phyloP scores from a whole-genome alignment of 2,888 invertebrate species.

The Agrotis clavis region DNA sequence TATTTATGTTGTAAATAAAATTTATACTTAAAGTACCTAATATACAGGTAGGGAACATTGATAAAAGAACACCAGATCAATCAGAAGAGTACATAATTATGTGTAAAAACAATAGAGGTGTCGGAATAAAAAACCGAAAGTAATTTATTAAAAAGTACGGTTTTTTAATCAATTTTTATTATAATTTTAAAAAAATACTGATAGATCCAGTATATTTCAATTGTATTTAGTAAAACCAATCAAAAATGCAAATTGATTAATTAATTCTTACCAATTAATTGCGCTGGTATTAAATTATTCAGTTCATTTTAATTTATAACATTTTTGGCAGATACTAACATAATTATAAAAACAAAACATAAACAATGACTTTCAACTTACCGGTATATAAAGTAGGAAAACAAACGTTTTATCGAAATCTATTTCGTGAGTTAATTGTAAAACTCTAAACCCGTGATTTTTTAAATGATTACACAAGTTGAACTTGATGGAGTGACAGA shows the following conservation, averaged over 20 bases:
- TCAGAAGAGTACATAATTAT: too few species aligned
- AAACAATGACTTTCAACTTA: constrained; percentile 37
- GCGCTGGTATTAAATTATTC: constrained; percentile 55
- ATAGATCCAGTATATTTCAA: neutral
- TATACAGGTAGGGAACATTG: too few species aligned
- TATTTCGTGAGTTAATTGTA: constrained; percentile 33
- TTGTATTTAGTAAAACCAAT: neutral
- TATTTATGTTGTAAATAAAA: too few species aligned
- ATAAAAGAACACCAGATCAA: too few species aligned
- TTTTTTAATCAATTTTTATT: neutral
- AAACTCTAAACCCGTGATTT: constrained; percentile 37
- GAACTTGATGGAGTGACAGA: constrained; percentile 55
- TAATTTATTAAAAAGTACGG: neutral
- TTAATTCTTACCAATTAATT: constrained; percentile 17
- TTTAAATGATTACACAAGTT: constrained; percentile 66
- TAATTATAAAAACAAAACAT: constrained; percentile 5
- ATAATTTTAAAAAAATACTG: neutral
- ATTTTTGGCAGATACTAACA: neutral
- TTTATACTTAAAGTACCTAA: too few species aligned
- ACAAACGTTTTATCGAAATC: neutral
- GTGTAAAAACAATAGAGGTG: neutral
- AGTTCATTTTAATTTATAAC: constrained; percentile 27
- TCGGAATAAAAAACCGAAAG: constrained; percentile 12
- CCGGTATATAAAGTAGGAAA: constrained; percentile 36
- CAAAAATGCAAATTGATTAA: constrained; percentile 11